phyloP scores from a whole-genome alignment of 1,140 invertebrate genomes.

The Paraescarpia echinospica region DNA sequence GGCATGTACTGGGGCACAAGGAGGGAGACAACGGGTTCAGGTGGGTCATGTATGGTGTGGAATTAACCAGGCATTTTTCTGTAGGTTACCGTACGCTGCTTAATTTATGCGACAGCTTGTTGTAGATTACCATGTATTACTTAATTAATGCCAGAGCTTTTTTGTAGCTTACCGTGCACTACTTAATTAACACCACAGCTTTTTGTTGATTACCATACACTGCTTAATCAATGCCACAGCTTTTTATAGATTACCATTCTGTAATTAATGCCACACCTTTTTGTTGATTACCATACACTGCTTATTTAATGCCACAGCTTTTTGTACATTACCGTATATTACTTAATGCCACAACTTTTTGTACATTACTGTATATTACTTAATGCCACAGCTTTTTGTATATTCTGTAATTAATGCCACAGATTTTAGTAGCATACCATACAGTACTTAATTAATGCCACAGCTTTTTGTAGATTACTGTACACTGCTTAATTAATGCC shows the following conservation, averaged over 20 bases:
- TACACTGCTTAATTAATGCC: background rate
- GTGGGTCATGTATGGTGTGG: slow-evolving; percentile 28
- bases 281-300: background rate
- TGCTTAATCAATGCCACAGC: background rate
- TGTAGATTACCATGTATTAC: background rate
- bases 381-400: background rate
- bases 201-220: background rate
- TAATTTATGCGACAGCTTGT: background rate
- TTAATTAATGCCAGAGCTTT: background rate
- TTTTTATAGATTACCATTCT: background rate
- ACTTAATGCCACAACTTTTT: background rate
- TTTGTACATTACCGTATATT: background rate
- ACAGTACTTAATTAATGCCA: background rate
- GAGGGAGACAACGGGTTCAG: slow-evolving; percentile 48
- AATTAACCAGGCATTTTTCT: too few species aligned
- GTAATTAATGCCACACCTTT: background rate
- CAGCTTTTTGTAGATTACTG: background rate
- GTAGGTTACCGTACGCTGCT: background rate
- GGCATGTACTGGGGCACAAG: slow-evolving; percentile 61
- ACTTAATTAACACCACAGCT: background rate
- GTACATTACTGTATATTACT: background rate
- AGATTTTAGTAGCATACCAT: background rate
- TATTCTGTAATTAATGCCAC: background rate
- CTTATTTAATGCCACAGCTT: background rate
- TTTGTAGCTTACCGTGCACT: background rate